Conservation (phyloP, 2,888 invertebrate genomes). For the Lydus trimaculatus region DNA sequence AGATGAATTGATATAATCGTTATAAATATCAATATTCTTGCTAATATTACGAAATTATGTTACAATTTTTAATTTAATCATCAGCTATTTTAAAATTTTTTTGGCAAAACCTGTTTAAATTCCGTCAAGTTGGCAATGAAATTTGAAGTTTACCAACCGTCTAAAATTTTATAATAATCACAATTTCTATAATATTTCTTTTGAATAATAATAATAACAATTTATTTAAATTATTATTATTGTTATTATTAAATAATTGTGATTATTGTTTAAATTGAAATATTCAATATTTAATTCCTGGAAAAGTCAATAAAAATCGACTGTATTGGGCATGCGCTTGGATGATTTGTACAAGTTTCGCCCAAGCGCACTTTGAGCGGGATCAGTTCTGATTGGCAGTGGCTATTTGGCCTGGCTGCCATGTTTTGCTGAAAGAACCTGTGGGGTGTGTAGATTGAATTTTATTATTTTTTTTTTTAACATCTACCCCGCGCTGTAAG, state of each 20-base stretch:
- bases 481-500: slow-evolving; percentile 55
- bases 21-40: not conserved
- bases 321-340: slow-evolving; percentile 15
- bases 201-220: too few relatives aligned
- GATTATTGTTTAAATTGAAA: not conserved
- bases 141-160: not conserved
- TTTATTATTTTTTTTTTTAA: slow-evolving; percentile 50
- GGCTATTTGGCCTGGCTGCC: slow-evolving; percentile 66
- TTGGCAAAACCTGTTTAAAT: not conserved
- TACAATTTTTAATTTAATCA: not conserved
- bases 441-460: slow-evolving; percentile 66
- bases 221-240: not conserved
- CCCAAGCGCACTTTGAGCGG: slow-evolving; percentile 52
- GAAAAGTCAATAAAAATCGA: slow-evolving; percentile 29
- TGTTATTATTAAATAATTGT: not conserved
- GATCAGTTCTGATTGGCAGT: slow-evolving; percentile 54
- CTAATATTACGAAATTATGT: not conserved
- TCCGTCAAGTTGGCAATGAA: not conserved
- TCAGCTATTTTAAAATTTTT: not conserved
- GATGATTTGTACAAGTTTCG: slow-evolving; percentile 25
- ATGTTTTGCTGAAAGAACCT: slow-evolving; percentile 75
- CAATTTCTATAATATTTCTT: too few relatives aligned
- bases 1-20: too few relatives aligned
- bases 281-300: not conserved
- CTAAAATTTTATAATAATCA: too few relatives aligned